These are phyloP conservation scores for Mormyrus proboscirostris DNA, from an alignment of 2,797 vertebrate genomes.

Conservation along the genomic window DNA sequence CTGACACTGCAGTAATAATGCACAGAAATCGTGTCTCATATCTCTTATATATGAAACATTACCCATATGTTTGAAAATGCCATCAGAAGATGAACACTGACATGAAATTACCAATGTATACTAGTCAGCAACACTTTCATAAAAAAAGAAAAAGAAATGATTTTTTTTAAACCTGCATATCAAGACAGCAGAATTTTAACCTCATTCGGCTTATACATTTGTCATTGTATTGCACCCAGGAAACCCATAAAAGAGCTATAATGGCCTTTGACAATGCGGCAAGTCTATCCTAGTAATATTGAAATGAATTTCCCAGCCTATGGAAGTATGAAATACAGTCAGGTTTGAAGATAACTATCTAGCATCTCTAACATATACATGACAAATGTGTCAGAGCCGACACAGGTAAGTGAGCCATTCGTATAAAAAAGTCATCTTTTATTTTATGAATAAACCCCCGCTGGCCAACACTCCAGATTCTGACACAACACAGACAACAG, in stretches of 20 bases:
- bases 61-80: not conserved
- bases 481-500: conserved; percentile 78
- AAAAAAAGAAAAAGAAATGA: not conserved
- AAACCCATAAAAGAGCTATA: not conserved
- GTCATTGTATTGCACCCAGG: not conserved
- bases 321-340: not conserved
- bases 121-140: not conserved
- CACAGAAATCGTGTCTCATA: not conserved
- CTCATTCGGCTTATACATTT: not conserved
- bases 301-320: not conserved
- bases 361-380: not conserved
- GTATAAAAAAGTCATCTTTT: conserved; percentile 83
- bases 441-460: conserved; percentile 20
- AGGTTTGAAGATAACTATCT: not conserved
- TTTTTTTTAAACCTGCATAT: not conserved
- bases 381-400: not conserved
- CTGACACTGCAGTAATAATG: not conserved
- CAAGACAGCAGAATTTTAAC: not conserved
- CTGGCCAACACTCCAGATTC: conserved; percentile 83
- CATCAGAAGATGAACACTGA: not conserved
- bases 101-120: not conserved
- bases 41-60: not conserved
- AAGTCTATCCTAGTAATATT: not conserved
- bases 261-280: not conserved
- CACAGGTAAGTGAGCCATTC: not conserved